Evolutionary conservation across 2,113 vertebrate genomes (phyloP).

Genomic region (Mormyrus iriodes): DNA sequence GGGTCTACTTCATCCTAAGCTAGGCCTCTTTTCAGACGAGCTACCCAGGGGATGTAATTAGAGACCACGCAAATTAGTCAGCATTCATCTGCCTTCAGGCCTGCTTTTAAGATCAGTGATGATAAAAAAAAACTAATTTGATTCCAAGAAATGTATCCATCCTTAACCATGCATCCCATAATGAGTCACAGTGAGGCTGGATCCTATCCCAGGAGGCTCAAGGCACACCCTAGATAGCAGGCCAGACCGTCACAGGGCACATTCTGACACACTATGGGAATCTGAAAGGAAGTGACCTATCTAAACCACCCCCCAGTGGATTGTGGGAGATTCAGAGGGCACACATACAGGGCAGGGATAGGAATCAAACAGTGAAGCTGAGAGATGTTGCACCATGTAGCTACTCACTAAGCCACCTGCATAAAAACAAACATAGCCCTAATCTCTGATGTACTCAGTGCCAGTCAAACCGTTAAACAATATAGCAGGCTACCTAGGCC

Average conservation of each 20-base stretch:
- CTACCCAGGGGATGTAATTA: not conserved
- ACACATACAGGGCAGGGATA: not conserved
- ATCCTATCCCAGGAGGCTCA: not conserved
- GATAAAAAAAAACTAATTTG: not conserved
- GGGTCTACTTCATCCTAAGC: not conserved
- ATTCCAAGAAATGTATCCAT: not conserved
- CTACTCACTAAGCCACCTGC: not conserved
- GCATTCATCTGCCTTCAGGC: not conserved
- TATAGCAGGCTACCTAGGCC: no score
- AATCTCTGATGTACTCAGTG: not conserved
- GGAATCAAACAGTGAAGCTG: not conserved
- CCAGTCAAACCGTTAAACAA: not conserved
- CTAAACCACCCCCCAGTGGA: not conserved
- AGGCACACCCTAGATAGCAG: not conserved
- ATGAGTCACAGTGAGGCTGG: not conserved
- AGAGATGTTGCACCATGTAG: not conserved
- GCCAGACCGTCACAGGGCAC: not conserved
- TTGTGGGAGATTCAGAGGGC: not conserved
- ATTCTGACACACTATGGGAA: not conserved
- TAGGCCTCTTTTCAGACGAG: not conserved
- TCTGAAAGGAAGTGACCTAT: not conserved
- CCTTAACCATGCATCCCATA: not conserved
- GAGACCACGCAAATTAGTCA: not conserved
- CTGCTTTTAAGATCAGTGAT: not conserved
- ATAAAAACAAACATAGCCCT: not conserved